phyloP scores from a whole-genome alignment of 1,140 invertebrate species.

The Neoseiulus cucumeris region DNA sequence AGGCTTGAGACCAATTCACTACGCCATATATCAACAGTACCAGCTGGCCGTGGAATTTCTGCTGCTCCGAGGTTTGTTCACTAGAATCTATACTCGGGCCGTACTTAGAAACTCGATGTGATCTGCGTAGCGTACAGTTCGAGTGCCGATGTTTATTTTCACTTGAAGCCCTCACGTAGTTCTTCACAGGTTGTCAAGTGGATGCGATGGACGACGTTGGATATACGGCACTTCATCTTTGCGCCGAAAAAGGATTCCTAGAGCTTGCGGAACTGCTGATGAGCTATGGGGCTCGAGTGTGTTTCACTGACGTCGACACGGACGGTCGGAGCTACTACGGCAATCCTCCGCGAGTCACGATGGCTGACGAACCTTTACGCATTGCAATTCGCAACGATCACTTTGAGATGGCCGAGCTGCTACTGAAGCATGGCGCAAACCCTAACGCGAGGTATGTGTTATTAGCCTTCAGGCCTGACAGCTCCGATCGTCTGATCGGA shows the following conservation, averaged over 20 bases:
- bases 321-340: constrained; percentile 18
- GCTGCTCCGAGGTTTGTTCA: constrained; percentile 39
- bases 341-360: constrained; percentile 22
- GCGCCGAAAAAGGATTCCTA: constrained; percentile 54
- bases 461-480: constrained; percentile 4
- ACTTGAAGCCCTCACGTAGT: background rate
- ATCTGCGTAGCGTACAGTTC: no score
- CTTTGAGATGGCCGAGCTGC: constrained; percentile 40
- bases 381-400: constrained; percentile 67
- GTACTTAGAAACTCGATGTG: no score
- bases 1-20: constrained; percentile 67
- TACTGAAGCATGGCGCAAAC: constrained; percentile 46
- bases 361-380: constrained; percentile 49
- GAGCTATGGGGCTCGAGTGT: constrained; percentile 53
- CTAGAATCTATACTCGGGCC: no score
- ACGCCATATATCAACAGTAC: constrained; percentile 67
- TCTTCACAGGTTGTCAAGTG: constrained; percentile 38
- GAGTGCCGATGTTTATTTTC: background rate
- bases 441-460: constrained; percentile 31
- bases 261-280: constrained; percentile 41
- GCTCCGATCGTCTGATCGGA: no score
- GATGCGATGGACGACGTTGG: constrained; percentile 68
- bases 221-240: constrained; percentile 66
- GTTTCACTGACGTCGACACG: constrained; percentile 34
- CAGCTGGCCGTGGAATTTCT: constrained; percentile 53